Evolutionary conservation across 2,113 vertebrate species (phyloP), one percentile per base, ranked within the genome.

Genomic region (Peucedramus taeniatus): DNA sequence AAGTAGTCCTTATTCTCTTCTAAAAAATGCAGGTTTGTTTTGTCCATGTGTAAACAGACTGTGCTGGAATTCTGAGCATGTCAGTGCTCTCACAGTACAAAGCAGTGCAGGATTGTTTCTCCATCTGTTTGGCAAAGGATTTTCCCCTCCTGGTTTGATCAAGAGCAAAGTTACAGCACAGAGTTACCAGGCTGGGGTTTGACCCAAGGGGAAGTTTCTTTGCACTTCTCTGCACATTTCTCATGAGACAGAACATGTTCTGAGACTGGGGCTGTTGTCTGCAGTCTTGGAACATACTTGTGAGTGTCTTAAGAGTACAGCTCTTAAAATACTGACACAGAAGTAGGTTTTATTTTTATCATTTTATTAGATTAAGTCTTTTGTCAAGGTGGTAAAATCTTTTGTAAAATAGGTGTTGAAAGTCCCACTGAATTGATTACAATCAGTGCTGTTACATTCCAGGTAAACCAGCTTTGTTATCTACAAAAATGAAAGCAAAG

Each of bases 281-380:
- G 4, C 23, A 26, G 20, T 31, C 37, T 45, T 5, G 1, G 26
- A 71, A 42, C 33, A 7, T 22, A 1, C 19, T 33, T 45, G 26
- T 14, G 39, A 82, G 24, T 42, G 47, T 53, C 31, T 5, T 5
- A 30, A 17, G 27, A 78, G 56, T 1, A 30, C 49, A 91, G 56
- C n/a, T 87, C 31, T 76, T 77, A 50, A 53, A 76, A 39, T 0
- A 93, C 1, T 54, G 35, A 90, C 49, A 93, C 44, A 65, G 23
- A 92, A 64, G 8, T 26, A 3, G 3, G 0, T 5, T 21, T 70
- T 53, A 40, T 54, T 82, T 82, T 37, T 40, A 90, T 30, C 1
- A 26, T 69, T 95, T 94, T 96, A 94, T 94, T 96, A 76, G 57
- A 57, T 76, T 9, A 74, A 59, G 15, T 65, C 13, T 40, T 89